Base-by-base conservation (phyloP, 2,888 invertebrate genomes). In the Nephrocerus scutellatus region DNA sequence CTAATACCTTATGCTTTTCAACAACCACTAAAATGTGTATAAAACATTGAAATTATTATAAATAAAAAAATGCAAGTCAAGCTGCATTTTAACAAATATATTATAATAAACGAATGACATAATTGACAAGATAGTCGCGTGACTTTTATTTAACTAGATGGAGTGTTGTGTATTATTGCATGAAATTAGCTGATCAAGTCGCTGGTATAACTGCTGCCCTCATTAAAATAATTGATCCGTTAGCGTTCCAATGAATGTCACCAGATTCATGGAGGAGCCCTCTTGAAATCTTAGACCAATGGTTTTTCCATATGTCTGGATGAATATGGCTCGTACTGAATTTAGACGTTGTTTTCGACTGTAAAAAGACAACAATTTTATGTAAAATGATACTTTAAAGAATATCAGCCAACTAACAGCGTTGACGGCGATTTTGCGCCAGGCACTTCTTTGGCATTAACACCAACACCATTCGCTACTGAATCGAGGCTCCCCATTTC, bases 401-500 rank as follows among this genome's bases (percentile, higher is more conserved):
- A 6, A 18, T 5, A n/a, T n/a, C n/a, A n/a, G n/a, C n/a, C n/a
- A 31, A 40, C 33, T 36, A 30, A 44, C 44, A 28, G 20, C 24
- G 39, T 41, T 16, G 32, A 12, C 20, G 20, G 22, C 23, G 21
- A 29, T 32, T 20, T 31, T 3, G 32, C 22, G 14, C 18, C 24
- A 12, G 22, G 9, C 15, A 12, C 14, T 6, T 21, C 22, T 24
- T 21, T 4, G 5, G 36, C 19, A 20, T 33, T 30, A 52, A 59
- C 54, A 44, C 53, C 61, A 49, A 63, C 66, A 42, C 59, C 59
- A 36, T 62, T 60, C 47, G 53, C 50, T 47, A 49, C 50, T 16
- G 67, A 66, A 46, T 67, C 66, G 31, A 66, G 57, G 58, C 81
- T 82, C 13, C 82, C 82, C 8, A 79, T 76, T 7, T 76, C 77